These are phyloP conservation scores for Calliphora vicina DNA, from an alignment of 1,140 invertebrate species.

Conservation along the genomic window DNA sequence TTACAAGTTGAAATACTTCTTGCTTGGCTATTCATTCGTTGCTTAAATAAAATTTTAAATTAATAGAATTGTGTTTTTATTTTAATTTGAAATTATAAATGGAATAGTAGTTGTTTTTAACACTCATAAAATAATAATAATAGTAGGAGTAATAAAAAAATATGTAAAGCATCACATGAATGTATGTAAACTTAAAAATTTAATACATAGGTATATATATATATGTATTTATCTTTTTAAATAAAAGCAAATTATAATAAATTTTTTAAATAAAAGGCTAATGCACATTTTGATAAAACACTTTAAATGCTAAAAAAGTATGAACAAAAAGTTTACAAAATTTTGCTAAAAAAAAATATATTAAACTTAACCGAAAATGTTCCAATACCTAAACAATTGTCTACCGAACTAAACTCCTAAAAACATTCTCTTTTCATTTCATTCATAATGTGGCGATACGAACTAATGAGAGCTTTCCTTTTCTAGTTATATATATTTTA, in stretches of 20 bases:
- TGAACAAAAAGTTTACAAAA: neutral
- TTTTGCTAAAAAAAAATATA: neutral
- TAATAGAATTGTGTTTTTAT: neutral
- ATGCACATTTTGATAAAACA: neutral
- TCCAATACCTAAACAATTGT: neutral
- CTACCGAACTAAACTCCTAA: neutral
- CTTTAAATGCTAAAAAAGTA: neutral
- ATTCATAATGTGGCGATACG: too few species aligned
- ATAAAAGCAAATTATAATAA: neutral
- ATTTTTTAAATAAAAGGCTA: neutral
- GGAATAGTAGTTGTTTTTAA: neutral
- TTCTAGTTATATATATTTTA: too few species aligned
- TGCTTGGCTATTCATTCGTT: slow-evolving; percentile 13
- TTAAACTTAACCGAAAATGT: neutral
- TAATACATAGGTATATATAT: neutral
- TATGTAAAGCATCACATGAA: neutral
- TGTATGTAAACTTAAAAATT: neutral
- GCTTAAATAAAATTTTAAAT: neutral
- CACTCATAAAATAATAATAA: neutral
- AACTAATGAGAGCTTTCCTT: too few species aligned
- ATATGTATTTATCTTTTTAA: neutral
- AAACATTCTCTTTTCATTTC: too few species aligned
- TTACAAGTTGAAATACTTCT: neutral
- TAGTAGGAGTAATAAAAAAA: neutral
- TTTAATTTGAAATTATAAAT: neutral